Conservation (phyloP, 2,797 vertebrate species). For the Phrynocephalus forsythii region DNA sequence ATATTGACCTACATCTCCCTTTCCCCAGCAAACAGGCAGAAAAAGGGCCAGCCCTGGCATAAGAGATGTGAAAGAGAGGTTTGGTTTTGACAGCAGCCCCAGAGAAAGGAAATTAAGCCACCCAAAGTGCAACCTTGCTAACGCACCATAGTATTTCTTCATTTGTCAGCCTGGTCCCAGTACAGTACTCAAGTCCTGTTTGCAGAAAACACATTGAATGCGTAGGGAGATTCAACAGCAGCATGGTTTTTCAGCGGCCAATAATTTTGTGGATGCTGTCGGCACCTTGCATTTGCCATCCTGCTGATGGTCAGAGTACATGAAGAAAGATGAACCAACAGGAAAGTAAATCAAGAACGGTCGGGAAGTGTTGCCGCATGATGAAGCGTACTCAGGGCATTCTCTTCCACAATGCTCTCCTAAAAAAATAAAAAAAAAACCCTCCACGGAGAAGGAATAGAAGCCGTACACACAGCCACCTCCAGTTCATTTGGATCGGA, state of each 20-base stretch:
- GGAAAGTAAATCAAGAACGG: neutral
- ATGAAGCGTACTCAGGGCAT: neutral
- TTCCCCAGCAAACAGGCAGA: neutral
- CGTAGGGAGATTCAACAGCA: neutral
- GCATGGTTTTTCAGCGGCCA: neutral
- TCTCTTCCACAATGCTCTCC: neutral
- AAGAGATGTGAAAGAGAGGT: neutral
- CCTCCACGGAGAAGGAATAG: neutral
- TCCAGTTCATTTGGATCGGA: neutral
- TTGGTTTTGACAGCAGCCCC: neutral
- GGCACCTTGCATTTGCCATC: neutral
- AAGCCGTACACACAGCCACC: neutral
- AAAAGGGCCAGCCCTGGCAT: neutral
- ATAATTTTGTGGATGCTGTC: constrained; percentile 7
- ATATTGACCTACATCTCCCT: constrained; percentile 3
- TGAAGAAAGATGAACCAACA: neutral
- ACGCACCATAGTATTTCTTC: neutral
- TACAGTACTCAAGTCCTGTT: neutral
- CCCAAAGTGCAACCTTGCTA: neutral
- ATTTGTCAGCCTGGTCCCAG: neutral
- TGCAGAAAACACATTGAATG: neutral
- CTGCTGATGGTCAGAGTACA: neutral
- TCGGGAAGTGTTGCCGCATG: neutral
- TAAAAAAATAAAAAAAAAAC: too few relatives aligned
- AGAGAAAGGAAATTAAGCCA: neutral